Conservation (phyloP, 2,888 invertebrate genomes). For the Tuberolachnus salignus region DNA sequence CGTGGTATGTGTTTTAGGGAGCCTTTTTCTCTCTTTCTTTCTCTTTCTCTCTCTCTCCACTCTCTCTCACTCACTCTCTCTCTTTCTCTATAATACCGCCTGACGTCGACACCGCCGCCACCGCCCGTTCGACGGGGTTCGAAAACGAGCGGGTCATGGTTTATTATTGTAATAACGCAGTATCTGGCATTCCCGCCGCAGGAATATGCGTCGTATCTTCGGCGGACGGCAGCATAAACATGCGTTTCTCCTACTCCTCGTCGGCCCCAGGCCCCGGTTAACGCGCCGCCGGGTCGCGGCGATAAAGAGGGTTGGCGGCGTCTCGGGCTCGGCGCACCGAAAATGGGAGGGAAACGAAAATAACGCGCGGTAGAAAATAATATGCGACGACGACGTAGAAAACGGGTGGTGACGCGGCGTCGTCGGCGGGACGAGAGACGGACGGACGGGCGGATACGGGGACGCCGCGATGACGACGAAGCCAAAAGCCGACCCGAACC, state of each 20-base stretch:
- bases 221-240: background rate
- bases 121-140: background rate
- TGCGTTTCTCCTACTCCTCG: background rate
- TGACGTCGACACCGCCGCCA: background rate
- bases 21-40: background rate
- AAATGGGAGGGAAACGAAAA: constrained; percentile 7
- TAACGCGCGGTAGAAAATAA: too few species aligned
- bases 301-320: background rate
- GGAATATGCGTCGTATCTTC: constrained; percentile 5
- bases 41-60: background rate
- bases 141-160: constrained; percentile 42
- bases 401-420: background rate
- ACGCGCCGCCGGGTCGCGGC: background rate
- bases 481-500: background rate
- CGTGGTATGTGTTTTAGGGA: too few species aligned
- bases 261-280: background rate
- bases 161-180: background rate
- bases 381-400: too few species aligned
- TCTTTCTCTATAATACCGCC: background rate
- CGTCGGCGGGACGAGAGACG: too few species aligned
- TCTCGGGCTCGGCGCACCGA: background rate
- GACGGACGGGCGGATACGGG: too few species aligned
- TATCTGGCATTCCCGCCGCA: too few species aligned
- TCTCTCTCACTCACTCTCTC: background rate
- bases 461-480: background rate